Conservation (phyloP, 2,888 invertebrate species). For the Masnerella sp. region DNA sequence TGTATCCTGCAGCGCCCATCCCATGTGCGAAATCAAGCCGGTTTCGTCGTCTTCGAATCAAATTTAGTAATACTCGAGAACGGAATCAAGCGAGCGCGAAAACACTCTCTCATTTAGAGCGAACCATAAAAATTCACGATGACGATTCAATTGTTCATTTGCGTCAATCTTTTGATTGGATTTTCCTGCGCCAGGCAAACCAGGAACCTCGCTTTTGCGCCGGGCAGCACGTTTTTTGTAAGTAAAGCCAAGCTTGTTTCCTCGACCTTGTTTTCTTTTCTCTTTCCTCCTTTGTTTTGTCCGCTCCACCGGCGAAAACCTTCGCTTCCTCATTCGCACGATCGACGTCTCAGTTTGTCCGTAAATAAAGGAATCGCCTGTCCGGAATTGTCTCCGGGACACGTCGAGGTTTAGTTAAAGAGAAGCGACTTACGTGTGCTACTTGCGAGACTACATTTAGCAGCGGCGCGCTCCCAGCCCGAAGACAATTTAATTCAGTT, state of each 20-base stretch:
- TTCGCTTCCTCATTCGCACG: slow-evolving; percentile 9
- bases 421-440: slow-evolving; percentile 31
- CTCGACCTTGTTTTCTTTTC: slow-evolving; percentile 5
- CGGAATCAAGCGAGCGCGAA: no score
- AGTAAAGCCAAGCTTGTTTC: slow-evolving; percentile 64
- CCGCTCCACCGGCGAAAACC: neutral
- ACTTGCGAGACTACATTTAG: slow-evolving; percentile 36
- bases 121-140: no score
- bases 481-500: slow-evolving; percentile 39
- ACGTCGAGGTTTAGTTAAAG: slow-evolving; percentile 44
- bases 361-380: slow-evolving; percentile 50
- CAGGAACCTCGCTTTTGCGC: slow-evolving; percentile 71
- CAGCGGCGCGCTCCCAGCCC: neutral
- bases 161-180: slow-evolving; percentile 57
- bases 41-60: slow-evolving; percentile 26
- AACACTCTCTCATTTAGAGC: no score
- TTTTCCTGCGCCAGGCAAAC: slow-evolving; percentile 62
- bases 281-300: neutral
- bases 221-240: slow-evolving; percentile 75
- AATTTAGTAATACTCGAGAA: no score
- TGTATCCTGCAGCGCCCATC: slow-evolving; percentile 6
- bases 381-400: slow-evolving; percentile 32
- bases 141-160: slow-evolving; percentile 61
- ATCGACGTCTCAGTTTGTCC: slow-evolving; percentile 47
- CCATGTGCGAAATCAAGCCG: slow-evolving; percentile 26